Base-by-base conservation (phyloP, 2,888 invertebrate species). In the Lampropteryx suffumata region DNA sequence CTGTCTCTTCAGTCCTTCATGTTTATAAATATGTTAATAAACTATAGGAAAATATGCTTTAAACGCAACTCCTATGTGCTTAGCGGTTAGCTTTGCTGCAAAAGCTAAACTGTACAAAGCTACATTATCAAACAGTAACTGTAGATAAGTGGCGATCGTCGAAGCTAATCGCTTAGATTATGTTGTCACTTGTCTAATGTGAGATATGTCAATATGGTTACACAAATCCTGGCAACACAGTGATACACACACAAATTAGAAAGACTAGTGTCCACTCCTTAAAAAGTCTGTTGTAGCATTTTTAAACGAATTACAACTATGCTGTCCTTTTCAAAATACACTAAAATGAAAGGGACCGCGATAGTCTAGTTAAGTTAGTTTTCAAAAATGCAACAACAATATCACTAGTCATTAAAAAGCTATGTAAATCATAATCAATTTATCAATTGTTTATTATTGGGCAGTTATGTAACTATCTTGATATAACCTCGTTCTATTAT, bases 11-110 rank as follows among this genome's bases (percentile, higher is more conserved):
- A 43, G 36, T 32, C 61, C 65, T 67, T 67, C 65, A 62, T 78
- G 72, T 76, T 73, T 63, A n/a, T 74, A 76, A 42, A 21, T 8
- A 35, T 51, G 45, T 45, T 53, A 52, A 41, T 55, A 51, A 49
- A 49, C 44, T 50, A 58, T 50, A 55, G 63, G 59, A 53, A 40
- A 44, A 47, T 52, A 50, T 57, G 70, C 69, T 70, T 70, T 40
- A 59, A 58, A 66, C 61, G 67, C 67, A 44, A 33, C 24, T 61
- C 68, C 67, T 72, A 48, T 71, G 71, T 66, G 79, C 79, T 80
- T 80, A 50, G 71, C 76, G 71, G 70, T 69, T 67, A 61, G 75
- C 71, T 72, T 77, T 68, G 59, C 65, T 61, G 43, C 49, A 64
- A 65, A 56, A 61, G 49, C 47, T 35, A 44, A 39, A 44, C 14